phyloP scores from a whole-genome alignment of 2,888 invertebrate genomes.

The Chloroclystis v-ata region DNA sequence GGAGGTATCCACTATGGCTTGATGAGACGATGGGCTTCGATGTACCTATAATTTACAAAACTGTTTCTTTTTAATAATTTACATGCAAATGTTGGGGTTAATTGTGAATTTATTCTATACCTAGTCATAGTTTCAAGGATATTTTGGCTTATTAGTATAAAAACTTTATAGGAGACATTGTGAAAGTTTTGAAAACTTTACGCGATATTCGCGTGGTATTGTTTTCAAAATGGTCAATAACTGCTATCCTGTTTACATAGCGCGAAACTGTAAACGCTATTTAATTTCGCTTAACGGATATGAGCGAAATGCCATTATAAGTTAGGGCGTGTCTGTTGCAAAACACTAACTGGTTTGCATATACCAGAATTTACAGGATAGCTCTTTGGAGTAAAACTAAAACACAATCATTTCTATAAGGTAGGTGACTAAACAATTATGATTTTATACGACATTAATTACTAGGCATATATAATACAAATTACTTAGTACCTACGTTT shows the following conservation, averaged over 20 bases:
- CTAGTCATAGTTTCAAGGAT: constrained; percentile 19
- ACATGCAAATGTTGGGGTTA: constrained; percentile 24
- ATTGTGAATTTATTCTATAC: constrained; percentile 25
- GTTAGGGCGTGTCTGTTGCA: neutral
- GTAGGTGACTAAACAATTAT: no score
- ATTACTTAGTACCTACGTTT: no score
- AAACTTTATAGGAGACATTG: neutral
- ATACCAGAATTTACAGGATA: no score
- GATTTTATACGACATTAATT: no score
- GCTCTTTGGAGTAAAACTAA: no score
- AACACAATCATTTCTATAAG: no score
- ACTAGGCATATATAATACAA: no score
- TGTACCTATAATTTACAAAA: constrained; percentile 29
- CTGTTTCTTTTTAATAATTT: constrained; percentile 26
- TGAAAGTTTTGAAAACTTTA: constrained; percentile 17
- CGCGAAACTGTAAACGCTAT: constrained; percentile 39
- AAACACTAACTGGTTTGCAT: no score
- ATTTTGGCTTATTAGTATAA: neutral
- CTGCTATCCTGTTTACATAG: constrained; percentile 27
- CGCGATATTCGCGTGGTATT: constrained; percentile 8
- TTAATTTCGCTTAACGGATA: constrained; percentile 35
- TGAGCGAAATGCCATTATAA: constrained; percentile 15
- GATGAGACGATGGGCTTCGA: constrained; percentile 30
- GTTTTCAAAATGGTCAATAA: constrained; percentile 18
- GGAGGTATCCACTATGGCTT: constrained; percentile 44